Base-by-base conservation (phyloP, 2,113 vertebrate genomes). In the Eulemur rufifrons region DNA sequence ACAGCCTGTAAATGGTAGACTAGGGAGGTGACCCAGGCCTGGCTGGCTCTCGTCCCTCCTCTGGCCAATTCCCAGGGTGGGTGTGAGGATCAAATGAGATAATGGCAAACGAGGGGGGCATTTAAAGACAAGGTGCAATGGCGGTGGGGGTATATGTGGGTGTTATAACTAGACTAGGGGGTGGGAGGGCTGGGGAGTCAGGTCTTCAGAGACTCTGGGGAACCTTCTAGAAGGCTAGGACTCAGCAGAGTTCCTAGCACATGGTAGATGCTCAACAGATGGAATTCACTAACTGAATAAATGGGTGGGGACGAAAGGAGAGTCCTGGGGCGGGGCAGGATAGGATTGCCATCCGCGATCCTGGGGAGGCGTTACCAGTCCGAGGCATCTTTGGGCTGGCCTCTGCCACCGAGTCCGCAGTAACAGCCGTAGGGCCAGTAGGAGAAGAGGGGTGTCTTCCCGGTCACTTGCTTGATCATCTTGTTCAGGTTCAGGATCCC, bases 401-500 rank as follows among this genome's bases (percentile, higher is more conserved):
- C 98, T 91, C 4, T 95, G 80, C 98, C 97, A 5, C 97, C 89
- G 8, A 4, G 0, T 69, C 98, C 91, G 0, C 98, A 98, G 89
- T 98, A 2, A 34, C 98, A 98, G 59, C 97, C 98, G 0, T 98
- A 98, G 83, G 11, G 2, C 47, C 91, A 86, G 18, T 98, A 98
- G 91, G 3, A 27, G 77, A 89, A 5, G 69, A 96, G 0, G 37
- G 97, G 37, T 0, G 0, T 47, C 82, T 97, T 98, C 74, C 91
- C 5, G 0, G 97, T 98, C 81, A 93, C 11, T 2, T 66, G 52
- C 29, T 0, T 3, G 71, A 98, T 0, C 97, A 98, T 98, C 80
- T 96, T 94, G 64, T 78, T 93, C 82, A 98, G 91, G 20, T 98
- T 88, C 76, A 96, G 27, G 2, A 97, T 17, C 15, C 89, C 89